phyloP scores from a whole-genome alignment of 2,888 invertebrate species.

The Synanthedon andrenaeformis region DNA sequence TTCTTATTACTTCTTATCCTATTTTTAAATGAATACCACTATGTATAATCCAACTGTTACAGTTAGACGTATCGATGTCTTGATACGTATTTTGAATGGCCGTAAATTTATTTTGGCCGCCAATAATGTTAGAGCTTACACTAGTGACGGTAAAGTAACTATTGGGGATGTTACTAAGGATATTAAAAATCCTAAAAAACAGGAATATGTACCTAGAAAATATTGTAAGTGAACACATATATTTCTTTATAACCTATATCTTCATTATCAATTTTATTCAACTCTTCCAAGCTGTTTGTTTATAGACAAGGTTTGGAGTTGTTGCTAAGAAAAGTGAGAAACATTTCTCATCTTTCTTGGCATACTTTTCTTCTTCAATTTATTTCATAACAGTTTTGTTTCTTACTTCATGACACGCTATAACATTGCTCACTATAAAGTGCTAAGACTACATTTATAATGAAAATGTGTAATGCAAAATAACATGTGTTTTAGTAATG shows the following conservation, averaged over 20 bases:
- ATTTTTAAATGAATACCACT: slow-evolving; percentile 1
- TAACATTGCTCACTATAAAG: too few species aligned
- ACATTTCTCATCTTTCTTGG: neutral
- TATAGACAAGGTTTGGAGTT: neutral
- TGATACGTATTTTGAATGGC: slow-evolving; percentile 57
- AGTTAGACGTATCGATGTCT: slow-evolving; percentile 58
- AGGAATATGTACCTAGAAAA: slow-evolving; percentile 86
- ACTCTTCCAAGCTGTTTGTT: neutral
- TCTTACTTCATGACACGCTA: too few species aligned
- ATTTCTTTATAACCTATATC: slow-evolving; percentile 1
- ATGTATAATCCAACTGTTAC: slow-evolving; percentile 57
- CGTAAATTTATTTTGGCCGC: slow-evolving; percentile 42
- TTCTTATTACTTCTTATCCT: slow-evolving; percentile 3
- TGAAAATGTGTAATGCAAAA: too few species aligned
- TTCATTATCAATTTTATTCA: slow-evolving; percentile 11
- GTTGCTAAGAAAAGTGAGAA: neutral
- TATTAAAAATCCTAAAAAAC: slow-evolving; percentile 69
- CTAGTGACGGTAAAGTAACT: slow-evolving; percentile 70
- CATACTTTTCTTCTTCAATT: too few species aligned
- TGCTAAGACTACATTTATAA: too few species aligned
- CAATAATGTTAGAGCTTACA: slow-evolving; percentile 53
- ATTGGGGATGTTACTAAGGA: slow-evolving; percentile 81
- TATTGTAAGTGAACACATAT: slow-evolving; percentile 74
- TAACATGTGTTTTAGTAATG: slow-evolving; percentile 33
- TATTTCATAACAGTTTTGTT: too few species aligned